phyloP scores from a whole-genome alignment of 2,888 invertebrate genomes.

The Choreutis nemorana region DNA sequence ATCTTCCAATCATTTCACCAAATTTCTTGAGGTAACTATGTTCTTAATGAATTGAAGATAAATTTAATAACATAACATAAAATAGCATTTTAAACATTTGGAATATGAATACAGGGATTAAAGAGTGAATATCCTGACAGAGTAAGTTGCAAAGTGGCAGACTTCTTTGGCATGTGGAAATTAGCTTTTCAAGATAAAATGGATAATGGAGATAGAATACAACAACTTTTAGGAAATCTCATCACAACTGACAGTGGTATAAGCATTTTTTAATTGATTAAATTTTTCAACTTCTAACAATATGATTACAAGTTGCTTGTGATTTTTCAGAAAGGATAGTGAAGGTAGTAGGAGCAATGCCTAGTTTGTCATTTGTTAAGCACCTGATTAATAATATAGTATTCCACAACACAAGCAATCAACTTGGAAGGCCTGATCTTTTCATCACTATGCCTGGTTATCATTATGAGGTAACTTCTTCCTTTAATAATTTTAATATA shows the following conservation, averaged over 20 bases:
- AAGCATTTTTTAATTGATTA: too few species aligned
- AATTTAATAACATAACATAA: constrained; percentile 8
- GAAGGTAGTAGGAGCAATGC: constrained; percentile 68
- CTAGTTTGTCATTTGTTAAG: constrained; percentile 65
- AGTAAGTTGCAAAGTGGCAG: constrained; percentile 52
- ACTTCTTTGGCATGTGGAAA: constrained; percentile 68
- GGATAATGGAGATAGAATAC: constrained; percentile 61
- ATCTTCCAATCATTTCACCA: constrained; percentile 52
- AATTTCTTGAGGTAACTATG: constrained; percentile 25
- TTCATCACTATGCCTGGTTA: constrained; percentile 69
- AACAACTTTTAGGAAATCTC: constrained; percentile 59
- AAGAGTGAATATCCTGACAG: constrained; percentile 36
- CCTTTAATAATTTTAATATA: not conserved
- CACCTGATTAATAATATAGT: constrained; percentile 68
- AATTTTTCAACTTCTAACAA: too few species aligned
- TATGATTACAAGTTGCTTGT: too few species aligned
- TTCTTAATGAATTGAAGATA: constrained; percentile 1
- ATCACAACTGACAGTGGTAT: too few species aligned
- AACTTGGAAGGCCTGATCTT: constrained; percentile 69
- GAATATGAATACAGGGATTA: constrained; percentile 39
- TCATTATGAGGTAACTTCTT: constrained; percentile 68
- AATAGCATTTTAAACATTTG: too few species aligned
- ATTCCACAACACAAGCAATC: constrained; percentile 63
- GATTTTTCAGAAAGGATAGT: constrained; percentile 56
- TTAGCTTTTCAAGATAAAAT: constrained; percentile 65